Evolutionary conservation across 2,888 invertebrate species (phyloP), one percentile per base, ranked within the genome.

Genomic region (Athalia circularis): DNA sequence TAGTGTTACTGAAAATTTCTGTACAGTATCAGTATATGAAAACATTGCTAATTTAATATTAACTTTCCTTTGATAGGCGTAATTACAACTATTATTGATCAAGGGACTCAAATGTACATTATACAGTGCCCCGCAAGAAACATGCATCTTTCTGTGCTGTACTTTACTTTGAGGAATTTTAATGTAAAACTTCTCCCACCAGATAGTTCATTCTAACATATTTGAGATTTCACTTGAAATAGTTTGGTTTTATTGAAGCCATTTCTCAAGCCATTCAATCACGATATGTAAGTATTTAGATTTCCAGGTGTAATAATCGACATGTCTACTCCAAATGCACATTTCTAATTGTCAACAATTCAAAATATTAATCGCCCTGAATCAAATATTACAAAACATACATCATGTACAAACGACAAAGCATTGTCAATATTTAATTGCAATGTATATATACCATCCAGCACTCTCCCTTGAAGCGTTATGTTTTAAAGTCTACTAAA

Each of bases 381-480:
- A 59, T 48, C 9, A 48, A 57, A 13, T 77, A 15, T 61, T 48
- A 15, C 7, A 50, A 13, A 50, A 67, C 15, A 29, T 54, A 54
- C 9, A n/a, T 67, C 4, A 15, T 67, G n/a, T 45, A 29, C 29
- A 29, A 59, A 76, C 11, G 67, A 64, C 8, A 15, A 62, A 15
- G 15, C 29, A 29, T 62, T 15, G 29, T 62, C 62, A 62, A 62
- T 62, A 48, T 68, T 15, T 48, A 54, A 8, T 15, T 47, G 13
- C 57, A 57, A 43, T 15, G n/a, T 11, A 13, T 50, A 15, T 62
- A 74, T 7, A 50, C 54, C 8, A 75, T 64, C 75, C 75, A 64
- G 75, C 75, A 75, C 75, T 75, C 75, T 75, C 43, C 64, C 75
- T 75, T 47, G 29, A 75, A 75, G 52, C 64, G 75, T 50, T 75